Conservation (phyloP, 2,797 vertebrate genomes). For the Malacoctenus gilli region DNA sequence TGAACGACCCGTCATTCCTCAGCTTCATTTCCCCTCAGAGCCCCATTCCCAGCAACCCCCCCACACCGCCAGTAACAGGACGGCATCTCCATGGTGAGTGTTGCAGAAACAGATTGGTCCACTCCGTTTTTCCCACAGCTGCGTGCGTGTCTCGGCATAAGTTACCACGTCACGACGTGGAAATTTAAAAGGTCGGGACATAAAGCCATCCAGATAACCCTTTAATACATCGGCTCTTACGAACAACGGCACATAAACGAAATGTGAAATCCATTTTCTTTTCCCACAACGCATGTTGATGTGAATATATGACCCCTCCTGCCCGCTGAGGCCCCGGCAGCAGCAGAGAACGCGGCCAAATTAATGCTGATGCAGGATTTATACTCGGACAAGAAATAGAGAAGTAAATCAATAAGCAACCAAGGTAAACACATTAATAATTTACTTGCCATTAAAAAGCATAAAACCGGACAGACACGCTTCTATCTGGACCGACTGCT, state of each 20-base stretch:
- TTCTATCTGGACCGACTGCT: not conserved
- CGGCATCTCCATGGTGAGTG: constrained; percentile 34
- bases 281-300: constrained; percentile 23
- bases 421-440: constrained; percentile 23
- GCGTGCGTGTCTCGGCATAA: constrained; percentile 1
- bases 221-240: constrained; percentile 15
- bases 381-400: constrained; percentile 21
- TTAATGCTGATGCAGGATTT: constrained; percentile 25
- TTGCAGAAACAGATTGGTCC: constrained; percentile 41
- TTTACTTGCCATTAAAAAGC: constrained; percentile 19
- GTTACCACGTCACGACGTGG: not conserved
- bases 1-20: constrained; percentile 51
- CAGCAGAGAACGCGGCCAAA: constrained; percentile 23
- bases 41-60: constrained; percentile 41
- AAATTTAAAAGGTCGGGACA: constrained; percentile 16
- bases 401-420: constrained; percentile 19
- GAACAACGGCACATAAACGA: constrained; percentile 21
- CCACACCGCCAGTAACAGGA: constrained; percentile 39
- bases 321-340: not conserved
- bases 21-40: constrained; percentile 62
- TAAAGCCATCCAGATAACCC: constrained; percentile 18
- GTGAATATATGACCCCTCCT: constrained; percentile 10
- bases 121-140: constrained; percentile 9
- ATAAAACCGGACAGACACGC: not conserved
- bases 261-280: constrained; percentile 27